These are phyloP conservation scores for Coendou prehensilis DNA, from an alignment of 2,797 vertebrate species.

Conservation along the genomic window DNA sequence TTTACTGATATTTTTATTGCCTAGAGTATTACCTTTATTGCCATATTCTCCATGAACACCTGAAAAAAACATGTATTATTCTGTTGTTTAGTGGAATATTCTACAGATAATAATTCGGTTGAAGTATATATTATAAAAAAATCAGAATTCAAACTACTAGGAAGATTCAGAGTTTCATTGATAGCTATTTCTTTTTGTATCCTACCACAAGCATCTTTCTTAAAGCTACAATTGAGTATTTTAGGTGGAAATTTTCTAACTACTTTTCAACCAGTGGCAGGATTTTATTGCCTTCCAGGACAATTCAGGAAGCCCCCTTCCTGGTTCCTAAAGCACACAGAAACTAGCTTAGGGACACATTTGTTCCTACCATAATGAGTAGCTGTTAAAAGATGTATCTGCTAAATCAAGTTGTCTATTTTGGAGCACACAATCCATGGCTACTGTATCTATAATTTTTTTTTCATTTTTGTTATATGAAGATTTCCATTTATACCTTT, in stretches of 20 bases:
- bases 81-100: neutral
- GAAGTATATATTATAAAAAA: neutral
- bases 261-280: neutral
- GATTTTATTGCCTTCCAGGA: neutral
- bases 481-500: neutral
- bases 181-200: neutral
- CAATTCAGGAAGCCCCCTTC: neutral
- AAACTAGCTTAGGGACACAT: neutral
- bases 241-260: constrained; percentile 32
- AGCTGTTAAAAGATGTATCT: neutral
- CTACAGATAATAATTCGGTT: neutral
- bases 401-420: neutral
- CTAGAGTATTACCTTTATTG: neutral
- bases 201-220: neutral
- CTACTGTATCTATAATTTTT: neutral
- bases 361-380: neutral
- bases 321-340: neutral
- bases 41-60: neutral
- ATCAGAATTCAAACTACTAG: neutral
- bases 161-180: neutral
- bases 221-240: neutral
- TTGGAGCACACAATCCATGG: neutral
- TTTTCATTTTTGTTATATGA: constrained; percentile 9
- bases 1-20: neutral
- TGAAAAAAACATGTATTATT: neutral